Percentiles rank a stretch among this genome's conserved stretches.
phyloP scores from a whole-genome alignment of 2,888 invertebrate species.

The Chelonus formosanus region DNA sequence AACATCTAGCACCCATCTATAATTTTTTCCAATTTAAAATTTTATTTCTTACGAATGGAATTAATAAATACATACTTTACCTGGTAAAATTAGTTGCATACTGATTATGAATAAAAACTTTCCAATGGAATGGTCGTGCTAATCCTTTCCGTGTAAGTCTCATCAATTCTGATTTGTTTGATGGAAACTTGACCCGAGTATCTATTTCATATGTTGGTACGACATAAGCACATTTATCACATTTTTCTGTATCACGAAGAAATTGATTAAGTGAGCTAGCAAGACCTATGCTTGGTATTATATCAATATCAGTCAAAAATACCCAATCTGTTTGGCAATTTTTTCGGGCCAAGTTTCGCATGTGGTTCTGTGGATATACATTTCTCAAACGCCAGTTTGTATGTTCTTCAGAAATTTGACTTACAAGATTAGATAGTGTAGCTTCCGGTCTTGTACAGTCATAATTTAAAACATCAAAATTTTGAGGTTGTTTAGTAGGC shows the following conservation, averaged over 20 bases:
- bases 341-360: constrained; percentile 86
- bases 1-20: constrained; percentile 60
- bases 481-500: constrained; percentile 55
- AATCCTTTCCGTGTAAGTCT: constrained; percentile 80
- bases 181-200: constrained; percentile 79
- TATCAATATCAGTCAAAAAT: constrained; percentile 88
- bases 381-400: constrained; percentile 78
- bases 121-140: constrained; percentile 89
- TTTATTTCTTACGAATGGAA: neutral
- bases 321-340: constrained; percentile 84
- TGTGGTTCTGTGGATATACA: constrained; percentile 89
- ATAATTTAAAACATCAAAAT: constrained; percentile 54
- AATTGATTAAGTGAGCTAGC: constrained; percentile 77
- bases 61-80: constrained; percentile 65
- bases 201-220: constrained; percentile 91
- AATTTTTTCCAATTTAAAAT: constrained; percentile 5
- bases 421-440: constrained; percentile 70
- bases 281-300: constrained; percentile 81
- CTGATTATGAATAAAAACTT: constrained; percentile 92
- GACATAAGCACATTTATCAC: constrained; percentile 82
- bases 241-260: constrained; percentile 68
- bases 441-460: constrained; percentile 78
- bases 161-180: constrained; percentile 81
- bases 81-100: constrained; percentile 89
- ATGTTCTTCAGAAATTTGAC: constrained; percentile 71